Evolutionary conservation across 2,797 vertebrate species (phyloP).

Genomic region (Crenuchus spilurus): DNA sequence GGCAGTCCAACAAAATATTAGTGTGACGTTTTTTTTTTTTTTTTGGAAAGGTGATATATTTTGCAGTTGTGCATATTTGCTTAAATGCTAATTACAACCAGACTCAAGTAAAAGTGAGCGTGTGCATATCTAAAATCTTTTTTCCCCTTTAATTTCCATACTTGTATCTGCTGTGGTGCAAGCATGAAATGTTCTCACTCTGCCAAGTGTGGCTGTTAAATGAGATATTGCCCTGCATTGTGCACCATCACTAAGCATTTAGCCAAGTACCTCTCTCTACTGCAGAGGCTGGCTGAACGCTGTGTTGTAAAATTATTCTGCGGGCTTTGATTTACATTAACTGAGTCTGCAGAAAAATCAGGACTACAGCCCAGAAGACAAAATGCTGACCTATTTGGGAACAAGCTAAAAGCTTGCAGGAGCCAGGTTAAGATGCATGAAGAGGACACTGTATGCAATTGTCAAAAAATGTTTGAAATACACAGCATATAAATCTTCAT

Average conservation of each 20-base stretch:
- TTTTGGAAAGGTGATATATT: no score
- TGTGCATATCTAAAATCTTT: no score
- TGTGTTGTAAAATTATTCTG: slow-evolving; percentile 6
- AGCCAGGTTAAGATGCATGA: neutral
- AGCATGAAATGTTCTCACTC: neutral
- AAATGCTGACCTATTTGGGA: slow-evolving; percentile 15
- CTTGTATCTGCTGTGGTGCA: neutral
- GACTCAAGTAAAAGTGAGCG: no score
- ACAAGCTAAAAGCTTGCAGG: neutral
- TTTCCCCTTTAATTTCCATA: no score
- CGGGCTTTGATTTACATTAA: neutral
- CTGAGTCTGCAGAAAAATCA: slow-evolving; percentile 27
- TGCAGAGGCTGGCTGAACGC: slow-evolving; percentile 59
- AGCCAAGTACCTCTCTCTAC: slow-evolving; percentile 62
- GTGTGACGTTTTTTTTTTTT: no score
- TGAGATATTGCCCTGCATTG: neutral
- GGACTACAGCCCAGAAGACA: neutral
- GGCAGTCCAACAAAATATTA: no score
- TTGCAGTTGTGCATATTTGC: no score
- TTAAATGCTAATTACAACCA: no score
- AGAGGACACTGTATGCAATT: neutral
- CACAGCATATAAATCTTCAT: no score
- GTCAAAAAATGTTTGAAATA: neutral
- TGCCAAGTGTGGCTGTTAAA: slow-evolving; percentile 3
- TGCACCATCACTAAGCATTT: slow-evolving; percentile 60